A percentile compares a stretch with the other conserved stretches of the same genome.
phyloP scores from a whole-genome alignment of 2,113 vertebrate species.

The Spilogale gracilis region DNA sequence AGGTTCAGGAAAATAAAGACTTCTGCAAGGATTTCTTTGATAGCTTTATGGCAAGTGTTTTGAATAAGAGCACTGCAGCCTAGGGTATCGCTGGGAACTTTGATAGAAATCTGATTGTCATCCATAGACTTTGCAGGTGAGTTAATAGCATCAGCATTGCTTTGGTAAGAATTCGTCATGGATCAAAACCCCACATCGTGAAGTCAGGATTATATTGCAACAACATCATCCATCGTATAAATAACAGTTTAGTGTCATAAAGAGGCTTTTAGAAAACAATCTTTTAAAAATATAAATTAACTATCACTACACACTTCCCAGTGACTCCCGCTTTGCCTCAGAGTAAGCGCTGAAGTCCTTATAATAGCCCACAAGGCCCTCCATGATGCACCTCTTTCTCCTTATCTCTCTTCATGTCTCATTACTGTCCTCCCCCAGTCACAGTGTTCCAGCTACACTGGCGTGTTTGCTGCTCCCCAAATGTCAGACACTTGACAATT shows the following conservation, averaged over 20 bases:
- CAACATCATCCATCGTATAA: not conserved
- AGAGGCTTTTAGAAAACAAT: not conserved
- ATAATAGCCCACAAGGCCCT: not conserved
- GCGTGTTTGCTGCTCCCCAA: not conserved
- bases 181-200: not conserved
- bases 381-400: not conserved
- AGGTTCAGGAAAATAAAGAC: not conserved
- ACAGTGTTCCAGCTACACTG: not conserved
- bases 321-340: not conserved
- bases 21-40: slow-evolving; percentile 24
- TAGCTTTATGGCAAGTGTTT: slow-evolving; percentile 25
- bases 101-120: not conserved
- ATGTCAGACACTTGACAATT: not conserved
- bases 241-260: not conserved
- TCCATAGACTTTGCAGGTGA: not conserved
- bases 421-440: not conserved
- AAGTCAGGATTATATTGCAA: not conserved
- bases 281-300: slow-evolving; percentile 2
- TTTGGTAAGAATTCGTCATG: not conserved
- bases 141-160: not conserved
- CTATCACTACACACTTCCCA: not conserved
- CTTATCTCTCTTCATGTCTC: not conserved
- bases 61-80: not conserved
- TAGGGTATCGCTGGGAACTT: not conserved
- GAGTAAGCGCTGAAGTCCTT: not conserved